These are phyloP conservation scores for Capitella teleta DNA, from an alignment of 1,140 invertebrate genomes.

Conservation along the genomic window DNA sequence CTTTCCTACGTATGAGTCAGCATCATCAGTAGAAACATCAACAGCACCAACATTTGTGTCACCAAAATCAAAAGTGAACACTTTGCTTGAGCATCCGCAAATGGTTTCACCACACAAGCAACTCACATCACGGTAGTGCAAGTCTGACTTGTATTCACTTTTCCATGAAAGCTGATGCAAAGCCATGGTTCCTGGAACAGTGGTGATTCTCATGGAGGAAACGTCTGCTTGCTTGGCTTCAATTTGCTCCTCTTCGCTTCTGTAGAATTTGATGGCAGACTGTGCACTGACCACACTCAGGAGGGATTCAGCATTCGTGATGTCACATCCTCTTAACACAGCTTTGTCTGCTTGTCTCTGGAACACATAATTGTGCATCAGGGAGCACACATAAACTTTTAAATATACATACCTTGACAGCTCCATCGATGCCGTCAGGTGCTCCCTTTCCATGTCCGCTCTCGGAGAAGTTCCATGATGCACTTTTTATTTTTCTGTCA, in stretches of 20 bases:
- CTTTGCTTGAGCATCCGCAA: no score
- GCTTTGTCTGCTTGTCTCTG: no score
- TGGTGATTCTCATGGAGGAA: neutral
- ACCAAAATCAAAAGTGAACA: no score
- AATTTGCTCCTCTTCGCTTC: neutral
- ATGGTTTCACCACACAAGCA: no score
- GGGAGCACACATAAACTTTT: neutral
- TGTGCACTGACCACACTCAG: neutral
- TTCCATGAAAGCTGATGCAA: conserved; percentile 2
- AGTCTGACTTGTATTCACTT: neutral
- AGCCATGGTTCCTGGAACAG: conserved; percentile 1
- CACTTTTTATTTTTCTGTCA: conserved; percentile 10
- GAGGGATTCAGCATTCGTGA: neutral
- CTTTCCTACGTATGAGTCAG: no score
- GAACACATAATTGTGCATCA: neutral
- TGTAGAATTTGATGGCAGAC: neutral
- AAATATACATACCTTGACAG: conserved; percentile 28
- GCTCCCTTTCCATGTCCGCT: conserved; percentile 42
- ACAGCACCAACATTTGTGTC: no score
- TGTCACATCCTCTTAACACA: neutral
- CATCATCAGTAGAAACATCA: no score
- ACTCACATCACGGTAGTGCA: neutral
- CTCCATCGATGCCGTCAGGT: conserved; percentile 40
- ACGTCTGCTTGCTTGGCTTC: neutral
- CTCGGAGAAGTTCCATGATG: conserved; percentile 40